These are phyloP conservation scores for Byasa hedistus DNA, from an alignment of 2,888 invertebrate genomes.

Conservation along the genomic window DNA sequence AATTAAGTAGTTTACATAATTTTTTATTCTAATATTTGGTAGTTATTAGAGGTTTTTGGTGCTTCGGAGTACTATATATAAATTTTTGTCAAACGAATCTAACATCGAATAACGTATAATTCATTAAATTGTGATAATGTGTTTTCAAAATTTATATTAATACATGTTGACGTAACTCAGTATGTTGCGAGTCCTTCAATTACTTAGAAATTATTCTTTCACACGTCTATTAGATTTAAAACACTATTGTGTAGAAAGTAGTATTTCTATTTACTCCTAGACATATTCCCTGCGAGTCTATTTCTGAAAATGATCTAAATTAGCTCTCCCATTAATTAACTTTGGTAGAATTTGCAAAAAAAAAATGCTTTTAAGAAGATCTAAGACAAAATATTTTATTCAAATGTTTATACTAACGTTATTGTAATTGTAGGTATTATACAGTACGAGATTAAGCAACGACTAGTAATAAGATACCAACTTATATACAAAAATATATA, in stretches of 20 bases:
- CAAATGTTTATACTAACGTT: slow-evolving; percentile 76
- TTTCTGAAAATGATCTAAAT: slow-evolving; percentile 48
- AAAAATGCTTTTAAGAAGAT: slow-evolving; percentile 58
- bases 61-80: slow-evolving; percentile 63
- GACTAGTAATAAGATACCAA: slow-evolving; percentile 55
- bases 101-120: slow-evolving; percentile 67
- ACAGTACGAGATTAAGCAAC: slow-evolving; percentile 35
- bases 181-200: slow-evolving; percentile 35
- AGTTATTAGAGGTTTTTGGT: slow-evolving; percentile 70
- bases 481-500: slow-evolving; percentile 76
- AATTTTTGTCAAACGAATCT: slow-evolving; percentile 56
- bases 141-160: slow-evolving; percentile 43
- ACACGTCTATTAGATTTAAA: slow-evolving; percentile 33
- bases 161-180: slow-evolving; percentile 35
- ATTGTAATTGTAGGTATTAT: slow-evolving; percentile 65
- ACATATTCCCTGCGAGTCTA: slow-evolving; percentile 54
- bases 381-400: slow-evolving; percentile 72
- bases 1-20: slow-evolving; percentile 53
- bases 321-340: slow-evolving; percentile 54
- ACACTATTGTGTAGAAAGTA: slow-evolving; percentile 31
- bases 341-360: slow-evolving; percentile 55
- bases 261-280: slow-evolving; percentile 52
- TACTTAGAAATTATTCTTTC: slow-evolving; percentile 31
- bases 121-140: slow-evolving; percentile 47
- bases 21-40: slow-evolving; percentile 57